phyloP scores from a whole-genome alignment of 2,888 invertebrate species.

The Phymatocera aterrima region DNA sequence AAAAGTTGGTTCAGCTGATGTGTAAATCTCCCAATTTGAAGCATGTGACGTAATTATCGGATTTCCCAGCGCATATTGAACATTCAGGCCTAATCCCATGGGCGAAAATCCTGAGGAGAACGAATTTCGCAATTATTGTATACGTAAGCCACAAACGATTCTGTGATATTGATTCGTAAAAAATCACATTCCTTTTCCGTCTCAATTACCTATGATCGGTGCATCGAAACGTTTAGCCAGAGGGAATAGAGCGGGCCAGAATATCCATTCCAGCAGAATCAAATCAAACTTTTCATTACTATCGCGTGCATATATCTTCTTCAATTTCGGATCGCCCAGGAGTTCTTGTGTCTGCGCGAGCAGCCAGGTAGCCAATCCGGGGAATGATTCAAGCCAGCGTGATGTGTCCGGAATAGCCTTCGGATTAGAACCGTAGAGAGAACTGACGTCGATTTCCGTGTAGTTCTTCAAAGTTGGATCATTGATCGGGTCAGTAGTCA shows the following conservation, averaged over 20 bases:
- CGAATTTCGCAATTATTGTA: background rate
- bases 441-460: slow-evolving; percentile 71
- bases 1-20: slow-evolving; percentile 9
- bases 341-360: slow-evolving; percentile 73
- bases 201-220: slow-evolving; percentile 74
- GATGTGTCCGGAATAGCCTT: background rate
- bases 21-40: slow-evolving; percentile 13
- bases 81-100: slow-evolving; percentile 75
- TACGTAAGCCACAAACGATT: background rate
- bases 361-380: no score
- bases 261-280: slow-evolving; percentile 77
- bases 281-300: slow-evolving; percentile 76
- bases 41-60: slow-evolving; percentile 74
- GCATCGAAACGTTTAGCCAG: slow-evolving; percentile 77
- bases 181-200: background rate
- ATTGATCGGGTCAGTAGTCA: slow-evolving; percentile 53
- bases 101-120: slow-evolving; percentile 71
- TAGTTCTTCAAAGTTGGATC: slow-evolving; percentile 61
- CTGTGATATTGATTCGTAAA: no score
- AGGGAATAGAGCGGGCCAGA: slow-evolving; percentile 74
- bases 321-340: background rate
- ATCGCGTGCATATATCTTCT: slow-evolving; percentile 1
- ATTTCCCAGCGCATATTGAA: slow-evolving; percentile 77
- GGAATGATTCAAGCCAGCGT: background rate
- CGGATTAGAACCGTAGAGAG: slow-evolving; percentile 42